Base-by-base conservation (phyloP, 2,888 invertebrate genomes). In the Clusia tigrina region DNA sequence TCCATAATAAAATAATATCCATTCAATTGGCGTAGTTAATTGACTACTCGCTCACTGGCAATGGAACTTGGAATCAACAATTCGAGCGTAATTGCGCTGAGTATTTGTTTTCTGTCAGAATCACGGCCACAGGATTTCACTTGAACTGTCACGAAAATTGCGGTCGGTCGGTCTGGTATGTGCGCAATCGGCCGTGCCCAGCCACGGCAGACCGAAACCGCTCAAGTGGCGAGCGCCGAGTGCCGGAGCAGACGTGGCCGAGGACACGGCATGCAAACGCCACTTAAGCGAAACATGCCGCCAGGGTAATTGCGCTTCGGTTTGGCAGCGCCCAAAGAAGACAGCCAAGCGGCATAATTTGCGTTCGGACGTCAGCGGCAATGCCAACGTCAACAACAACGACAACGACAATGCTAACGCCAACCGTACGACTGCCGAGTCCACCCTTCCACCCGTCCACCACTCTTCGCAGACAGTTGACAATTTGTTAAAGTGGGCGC, bases 121-220 rank as follows among this genome's bases (percentile, higher is more conserved):
- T 48, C 48, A 48, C 48, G 6, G 48, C 48, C 42, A n/a, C 10
- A 3, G 22, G 48, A 20, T 2, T 42, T 42, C 48, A 48, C 48
- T 48, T 48, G 48, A 48, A 48, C 48, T 48, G 48, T 48, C 48
- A 48, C 20, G 20, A 48, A 48, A 48, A 48, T 48, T 48, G 48
- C 48, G 48, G 20, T 48, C 6, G 10, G 6, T 18, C 48, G 48
- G 20, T 48, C 6, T 42, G 6, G 32, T 17, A 42, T 10, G 22
- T 22, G 22, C 22, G 48, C 48, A 48, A 48, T 20, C 48, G 48
- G 15, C 48, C 48, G 15, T 48, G 42, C n/a, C n/a, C 48, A 22
- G 15, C 48, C 48, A 20, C 22, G 42, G 3, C n/a, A 5, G 42
- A 42, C 15, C 42, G 15, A 42, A 42, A 42, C 12, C 5, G 32